Base-by-base conservation (phyloP, 2,797 vertebrate genomes). In the Spizella passerina region DNA sequence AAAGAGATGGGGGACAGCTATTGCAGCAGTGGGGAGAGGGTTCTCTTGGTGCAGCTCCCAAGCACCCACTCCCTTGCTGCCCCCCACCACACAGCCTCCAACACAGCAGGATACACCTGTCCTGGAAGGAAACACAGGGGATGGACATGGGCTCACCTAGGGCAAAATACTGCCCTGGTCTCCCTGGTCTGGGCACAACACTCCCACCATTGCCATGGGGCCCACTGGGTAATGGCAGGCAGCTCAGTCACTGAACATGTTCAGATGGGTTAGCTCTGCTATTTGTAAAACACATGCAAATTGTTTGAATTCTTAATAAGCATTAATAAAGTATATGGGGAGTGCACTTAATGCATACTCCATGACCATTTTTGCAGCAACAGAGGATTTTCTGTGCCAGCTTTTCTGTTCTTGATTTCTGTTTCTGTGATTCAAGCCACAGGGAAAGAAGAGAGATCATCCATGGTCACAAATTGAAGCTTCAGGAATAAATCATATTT, bases 71-170 rank as follows among this genome's bases (percentile, higher is more conserved):
- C 18, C 39, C 13, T 76, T 39, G 30, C 21, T 61, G 43, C 4
- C 3, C 3, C 3, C 7, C 47, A 57, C 0, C 6, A 63, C 0
- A 0, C 17, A 59, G 47, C 18, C 7, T 73, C 36, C 2, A 1
- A 32, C 36, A 43, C 0, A 6, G n/a, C 1, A 3, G 27, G 14
- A 21, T 10, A 52, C 6, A 2, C 34, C 21, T 75, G 14, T 26
- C 59, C 39, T 56, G 38, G 29, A 55, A 78, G 78, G 36, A 49
- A 68, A 52, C 10, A 7, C 38, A 70, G 27, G 6, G 8, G 10
- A 36, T 3, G 8, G 36, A 41, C 18, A 32, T 3, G 32, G 36
- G 24, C 32, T 75, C 38, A 68, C 0, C 1, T 0, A 5, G 10
- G 26, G 26, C 11, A 72, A 56, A 87, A 32, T 26, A 44, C 21